Percentiles rank a stretch among this genome's conserved stretches.
phyloP scores from a whole-genome alignment of 92 coral and sea anemone species.

The Palythoa grandis region DNA sequence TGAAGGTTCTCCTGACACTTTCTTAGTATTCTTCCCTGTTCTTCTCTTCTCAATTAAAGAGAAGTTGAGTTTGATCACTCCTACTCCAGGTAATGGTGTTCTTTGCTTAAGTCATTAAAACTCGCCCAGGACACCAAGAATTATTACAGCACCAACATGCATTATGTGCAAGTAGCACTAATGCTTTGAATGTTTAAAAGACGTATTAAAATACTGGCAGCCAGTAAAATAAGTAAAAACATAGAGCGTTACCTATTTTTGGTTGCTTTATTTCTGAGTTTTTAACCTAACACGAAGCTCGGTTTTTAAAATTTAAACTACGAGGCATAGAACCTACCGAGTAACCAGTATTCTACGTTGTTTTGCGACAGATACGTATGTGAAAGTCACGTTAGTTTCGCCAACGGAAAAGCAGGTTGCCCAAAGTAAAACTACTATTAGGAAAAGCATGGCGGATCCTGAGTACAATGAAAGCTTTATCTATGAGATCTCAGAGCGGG shows the following conservation, averaged over 20 bases:
- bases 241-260: background rate
- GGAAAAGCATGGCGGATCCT: slow-evolving; percentile 99
- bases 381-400: slow-evolving; percentile 94
- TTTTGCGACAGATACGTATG: slow-evolving; percentile 91
- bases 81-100: too few relatives aligned
- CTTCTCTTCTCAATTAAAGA: too few relatives aligned
- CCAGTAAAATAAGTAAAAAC: too few relatives aligned
- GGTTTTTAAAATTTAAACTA: background rate
- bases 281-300: background rate
- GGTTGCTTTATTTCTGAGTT: background rate
- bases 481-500: slow-evolving; percentile 97
- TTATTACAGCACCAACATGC: too few relatives aligned
- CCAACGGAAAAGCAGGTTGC: slow-evolving; percentile 98
- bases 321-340: background rate
- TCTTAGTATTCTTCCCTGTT: too few relatives aligned
- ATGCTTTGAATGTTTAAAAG: background rate
- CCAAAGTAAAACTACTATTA: slow-evolving; percentile 97
- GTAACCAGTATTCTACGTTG: slow-evolving; percentile 43
- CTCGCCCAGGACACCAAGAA: too few relatives aligned
- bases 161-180: background rate
- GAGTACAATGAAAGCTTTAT: slow-evolving; percentile 99
- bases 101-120: too few relatives aligned
- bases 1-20: too few relatives aligned
- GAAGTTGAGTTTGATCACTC: too few relatives aligned
- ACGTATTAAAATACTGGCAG: background rate